Evolutionary conservation across 2,888 invertebrate genomes (phyloP).

Genomic region (Callosobruchus maculatus): DNA sequence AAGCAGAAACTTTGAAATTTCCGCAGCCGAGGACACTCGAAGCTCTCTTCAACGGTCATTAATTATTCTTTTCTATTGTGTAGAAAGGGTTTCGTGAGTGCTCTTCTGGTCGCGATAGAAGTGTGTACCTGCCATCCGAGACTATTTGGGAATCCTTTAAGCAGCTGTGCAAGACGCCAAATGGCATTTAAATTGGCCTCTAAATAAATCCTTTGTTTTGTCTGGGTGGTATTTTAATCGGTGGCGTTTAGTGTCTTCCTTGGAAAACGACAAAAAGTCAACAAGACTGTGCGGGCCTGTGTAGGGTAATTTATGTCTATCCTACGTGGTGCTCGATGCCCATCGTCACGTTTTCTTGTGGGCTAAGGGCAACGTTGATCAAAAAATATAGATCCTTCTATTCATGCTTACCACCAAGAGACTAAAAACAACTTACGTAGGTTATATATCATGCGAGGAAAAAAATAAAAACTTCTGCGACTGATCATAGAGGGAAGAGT

Average conservation of each 20-base stretch:
- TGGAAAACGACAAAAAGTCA: not conserved
- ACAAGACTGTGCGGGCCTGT: not conserved
- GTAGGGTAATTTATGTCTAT: too few species aligned
- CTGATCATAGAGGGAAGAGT: too few species aligned
- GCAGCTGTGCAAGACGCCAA: not conserved
- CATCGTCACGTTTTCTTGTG: too few species aligned
- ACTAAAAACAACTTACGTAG: too few species aligned
- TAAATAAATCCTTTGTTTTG: not conserved
- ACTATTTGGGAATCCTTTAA: not conserved
- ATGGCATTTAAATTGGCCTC: not conserved
- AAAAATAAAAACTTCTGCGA: too few species aligned
- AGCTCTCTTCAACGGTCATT: constrained; percentile 26
- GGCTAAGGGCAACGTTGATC: too few species aligned
- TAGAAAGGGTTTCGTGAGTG: constrained; percentile 29
- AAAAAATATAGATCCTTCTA: too few species aligned
- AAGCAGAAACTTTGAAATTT: not conserved
- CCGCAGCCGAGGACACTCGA: not conserved
- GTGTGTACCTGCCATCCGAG: constrained; percentile 15
- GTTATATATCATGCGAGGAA: too few species aligned
- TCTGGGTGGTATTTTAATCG: not conserved
- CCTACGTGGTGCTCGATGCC: too few species aligned
- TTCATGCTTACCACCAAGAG: too few species aligned
- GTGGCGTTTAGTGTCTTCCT: not conserved
- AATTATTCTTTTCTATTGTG: constrained; percentile 31
- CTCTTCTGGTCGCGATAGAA: constrained; percentile 6